Conservation (phyloP, 2,888 invertebrate genomes). For the Nephrotoma appendiculata region DNA sequence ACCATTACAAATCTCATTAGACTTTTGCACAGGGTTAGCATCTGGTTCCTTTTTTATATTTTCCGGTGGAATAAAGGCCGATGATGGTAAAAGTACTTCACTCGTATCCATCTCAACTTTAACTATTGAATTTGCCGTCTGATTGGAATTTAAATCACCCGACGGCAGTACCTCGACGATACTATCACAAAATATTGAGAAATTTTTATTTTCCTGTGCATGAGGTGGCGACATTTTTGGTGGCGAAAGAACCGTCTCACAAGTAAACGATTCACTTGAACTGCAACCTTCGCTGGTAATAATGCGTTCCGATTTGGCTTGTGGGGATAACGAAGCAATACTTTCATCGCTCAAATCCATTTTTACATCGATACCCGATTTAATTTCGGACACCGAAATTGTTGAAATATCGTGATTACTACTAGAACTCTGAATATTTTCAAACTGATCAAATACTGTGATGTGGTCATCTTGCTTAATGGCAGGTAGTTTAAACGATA, state of each 20-base stretch:
- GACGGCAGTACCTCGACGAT: neutral
- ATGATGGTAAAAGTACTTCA: neutral
- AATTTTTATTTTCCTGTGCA: neutral
- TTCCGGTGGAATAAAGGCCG: neutral
- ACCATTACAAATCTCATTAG: neutral
- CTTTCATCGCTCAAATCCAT: neutral
- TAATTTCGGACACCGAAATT: neutral
- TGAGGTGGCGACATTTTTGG: neutral
- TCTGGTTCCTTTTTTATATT: neutral
- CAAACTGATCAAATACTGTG: neutral
- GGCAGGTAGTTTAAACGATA: neutral
- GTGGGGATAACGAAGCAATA: neutral
- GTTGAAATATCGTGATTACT: neutral
- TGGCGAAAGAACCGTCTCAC: neutral
- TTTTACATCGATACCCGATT: neutral
- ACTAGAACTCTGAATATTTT: neutral
- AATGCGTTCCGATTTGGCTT: neutral
- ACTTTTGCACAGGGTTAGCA: neutral
- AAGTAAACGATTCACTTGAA: neutral
- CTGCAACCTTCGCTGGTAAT: neutral
- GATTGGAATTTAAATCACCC: too few relatives aligned
- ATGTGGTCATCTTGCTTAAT: neutral
- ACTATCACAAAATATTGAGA: neutral
- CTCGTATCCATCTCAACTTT: neutral
- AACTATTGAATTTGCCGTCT: neutral